Conservation (phyloP, 2,113 vertebrate genomes). For the Emydocephalus ijimae region DNA sequence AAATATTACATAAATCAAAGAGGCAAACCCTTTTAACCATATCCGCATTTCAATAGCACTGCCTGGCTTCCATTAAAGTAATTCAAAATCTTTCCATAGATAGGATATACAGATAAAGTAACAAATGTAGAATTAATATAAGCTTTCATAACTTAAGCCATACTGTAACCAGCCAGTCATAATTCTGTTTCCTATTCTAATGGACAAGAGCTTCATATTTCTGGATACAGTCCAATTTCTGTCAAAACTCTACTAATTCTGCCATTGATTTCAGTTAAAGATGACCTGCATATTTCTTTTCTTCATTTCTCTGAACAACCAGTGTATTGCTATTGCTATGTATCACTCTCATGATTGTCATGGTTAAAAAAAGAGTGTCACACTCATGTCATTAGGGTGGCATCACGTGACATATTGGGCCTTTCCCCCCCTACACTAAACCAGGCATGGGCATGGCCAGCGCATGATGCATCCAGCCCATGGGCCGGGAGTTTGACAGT, state of each 20-base stretch:
- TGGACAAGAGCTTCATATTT: background rate
- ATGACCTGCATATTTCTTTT: background rate
- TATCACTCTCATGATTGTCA: background rate
- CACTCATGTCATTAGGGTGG: no score
- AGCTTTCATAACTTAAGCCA: background rate
- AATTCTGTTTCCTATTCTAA: background rate
- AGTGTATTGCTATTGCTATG: background rate
- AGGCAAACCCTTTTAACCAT: background rate
- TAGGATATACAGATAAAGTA: background rate
- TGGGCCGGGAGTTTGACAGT: no score
- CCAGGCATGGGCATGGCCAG: no score
- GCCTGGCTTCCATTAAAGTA: slow-evolving; percentile 3
- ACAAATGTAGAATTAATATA: slow-evolving; percentile 6
- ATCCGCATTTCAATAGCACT: background rate
- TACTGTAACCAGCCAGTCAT: background rate
- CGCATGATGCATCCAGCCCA: no score
- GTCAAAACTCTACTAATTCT: background rate
- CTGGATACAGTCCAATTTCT: background rate
- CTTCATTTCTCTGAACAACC: background rate
- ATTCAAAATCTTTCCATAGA: slow-evolving; percentile 13
- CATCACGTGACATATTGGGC: no score
- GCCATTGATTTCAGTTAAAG: background rate
- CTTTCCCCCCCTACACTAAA: no score
- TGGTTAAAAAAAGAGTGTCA: no score
- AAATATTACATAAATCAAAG: slow-evolving; percentile 36